These are phyloP conservation scores for Axinella damicornis DNA, from an alignment of 37 sponge, comb jelly and placozoan species.

Conservation along the genomic window DNA sequence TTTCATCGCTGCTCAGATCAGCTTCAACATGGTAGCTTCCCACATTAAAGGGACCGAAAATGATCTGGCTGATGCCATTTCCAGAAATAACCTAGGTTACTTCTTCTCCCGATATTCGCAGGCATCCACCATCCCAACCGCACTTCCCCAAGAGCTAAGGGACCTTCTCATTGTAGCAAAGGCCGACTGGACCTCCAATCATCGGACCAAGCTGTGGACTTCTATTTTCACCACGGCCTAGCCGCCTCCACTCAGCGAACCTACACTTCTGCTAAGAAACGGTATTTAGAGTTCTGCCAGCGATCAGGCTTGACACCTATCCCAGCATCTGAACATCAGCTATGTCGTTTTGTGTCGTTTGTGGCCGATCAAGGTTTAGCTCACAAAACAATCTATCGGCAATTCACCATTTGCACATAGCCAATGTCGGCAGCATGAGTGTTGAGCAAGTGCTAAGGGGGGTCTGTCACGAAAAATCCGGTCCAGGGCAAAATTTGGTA, in stretches of 20 bases:
- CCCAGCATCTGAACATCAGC: conserved; percentile 28
- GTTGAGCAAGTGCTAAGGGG: conserved; percentile 19
- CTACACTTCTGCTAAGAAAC: conserved; percentile 11
- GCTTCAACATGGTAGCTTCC: conserved; percentile 1
- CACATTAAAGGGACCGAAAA: conserved; percentile 50
- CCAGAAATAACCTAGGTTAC: neutral
- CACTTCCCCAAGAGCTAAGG: neutral
- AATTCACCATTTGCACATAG: conserved; percentile 24
- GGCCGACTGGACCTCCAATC: conserved; percentile 43
- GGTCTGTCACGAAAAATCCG: too few relatives aligned
- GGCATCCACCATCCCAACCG: neutral
- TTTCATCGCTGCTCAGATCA: conserved; percentile 37
- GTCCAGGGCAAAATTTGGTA: too few relatives aligned
- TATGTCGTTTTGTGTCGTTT: conserved; percentile 13
- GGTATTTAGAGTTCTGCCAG: conserved; percentile 28
- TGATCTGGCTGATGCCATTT: conserved; percentile 60
- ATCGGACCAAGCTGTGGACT: conserved; percentile 31
- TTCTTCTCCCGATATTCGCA: conserved; percentile 25
- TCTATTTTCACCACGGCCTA: conserved; percentile 32
- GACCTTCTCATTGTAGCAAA: conserved; percentile 1
- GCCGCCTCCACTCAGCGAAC: neutral
- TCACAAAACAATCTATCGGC: conserved; percentile 31
- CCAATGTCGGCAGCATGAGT: neutral
- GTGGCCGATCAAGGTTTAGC: neutral
- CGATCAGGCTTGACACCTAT: neutral